Evolutionary conservation across 2,113 vertebrate genomes (phyloP), one percentile per base, ranked within the genome.

Genomic region (Ovibos moschatus): DNA sequence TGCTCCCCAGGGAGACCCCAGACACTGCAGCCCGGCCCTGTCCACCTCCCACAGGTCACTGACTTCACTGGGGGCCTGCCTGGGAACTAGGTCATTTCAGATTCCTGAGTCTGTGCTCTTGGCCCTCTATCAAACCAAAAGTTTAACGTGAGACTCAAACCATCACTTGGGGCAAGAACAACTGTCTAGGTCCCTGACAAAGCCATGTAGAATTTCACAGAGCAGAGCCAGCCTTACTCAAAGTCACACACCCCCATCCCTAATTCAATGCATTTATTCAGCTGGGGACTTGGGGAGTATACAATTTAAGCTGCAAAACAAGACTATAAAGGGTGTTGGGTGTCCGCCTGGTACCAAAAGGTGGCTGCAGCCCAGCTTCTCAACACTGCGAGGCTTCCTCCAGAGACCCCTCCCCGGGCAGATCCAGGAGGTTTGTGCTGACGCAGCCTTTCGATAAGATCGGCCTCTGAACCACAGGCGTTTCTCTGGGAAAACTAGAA

Each of bases 241-340:
- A 87, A 97, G 62, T 87, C 43, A 78, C 81, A 67, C 58, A 85
- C 76, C 91, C 92, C 85, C 58, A 47, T 7, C 53, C 57, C 50
- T 96, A 88, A 92, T 81, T 95, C 43, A 43, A 89, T 97, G 90
- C 91, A 94, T 98, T 97, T 98, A 81, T 97, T 98, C 96, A 96
- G 96, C 96, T n/a, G 36, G 97, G 98, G 97, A 81, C 78, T 98
- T 93, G 93, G 98, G 89, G 92, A 98, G 96, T 96, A 98, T 96
- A 92, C 64, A n/a, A n/a, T 94, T 96, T 81, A 97, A 90, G 55
- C 84, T 92, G 83, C 60, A 98, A 98, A 97, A 90, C 90, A 97
- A 97, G 95, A 96, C 98, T 58, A 64, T 97, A 97, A 98, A 96
- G 96, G 98, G 89, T 97, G 98, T 98, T 92, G 51, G 25, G 9